These are phyloP conservation scores for Galeopsomyia nigrocyanea DNA, from an alignment of 2,888 invertebrate species.

Conservation along the genomic window DNA sequence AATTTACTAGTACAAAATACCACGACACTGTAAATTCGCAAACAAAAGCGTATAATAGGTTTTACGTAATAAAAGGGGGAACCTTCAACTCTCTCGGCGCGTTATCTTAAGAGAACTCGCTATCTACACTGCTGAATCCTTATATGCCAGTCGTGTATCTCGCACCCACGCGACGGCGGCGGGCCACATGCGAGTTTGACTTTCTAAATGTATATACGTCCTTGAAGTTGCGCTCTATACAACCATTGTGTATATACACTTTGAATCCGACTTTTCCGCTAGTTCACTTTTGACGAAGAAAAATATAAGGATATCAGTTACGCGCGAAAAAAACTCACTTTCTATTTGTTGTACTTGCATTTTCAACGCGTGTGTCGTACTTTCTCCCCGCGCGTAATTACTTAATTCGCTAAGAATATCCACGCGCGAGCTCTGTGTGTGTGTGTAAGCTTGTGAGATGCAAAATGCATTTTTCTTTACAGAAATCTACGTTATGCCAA, in stretches of 20 bases:
- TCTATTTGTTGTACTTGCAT: constrained; percentile 13
- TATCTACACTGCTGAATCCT: neutral
- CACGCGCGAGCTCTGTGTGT: neutral
- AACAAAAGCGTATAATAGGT: neutral
- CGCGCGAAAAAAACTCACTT: constrained; percentile 29
- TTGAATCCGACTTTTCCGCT: neutral
- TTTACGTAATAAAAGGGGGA: constrained; percentile 3
- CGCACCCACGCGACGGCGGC: neutral
- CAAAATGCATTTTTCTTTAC: too few species aligned
- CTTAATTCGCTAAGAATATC: neutral
- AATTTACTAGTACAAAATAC: too few species aligned
- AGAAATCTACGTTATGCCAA: too few species aligned
- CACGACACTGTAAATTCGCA: too few species aligned
- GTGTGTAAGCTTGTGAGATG: neutral
- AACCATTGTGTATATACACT: constrained; percentile 21
- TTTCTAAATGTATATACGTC: constrained; percentile 10
- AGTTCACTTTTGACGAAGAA: too few species aligned
- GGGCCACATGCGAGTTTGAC: constrained; percentile 1
- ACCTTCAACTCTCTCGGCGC: constrained; percentile 10
- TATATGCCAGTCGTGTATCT: neutral
- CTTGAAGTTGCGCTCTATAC: constrained; percentile 1
- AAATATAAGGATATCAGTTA: neutral
- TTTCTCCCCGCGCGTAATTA: constrained; percentile 22
- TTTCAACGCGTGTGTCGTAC: constrained; percentile 9
- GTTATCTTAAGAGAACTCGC: constrained; percentile 6